Evolutionary conservation across 2,888 invertebrate genomes (phyloP), one percentile per base, ranked within the genome.

Genomic region (Leucoma salicis): DNA sequence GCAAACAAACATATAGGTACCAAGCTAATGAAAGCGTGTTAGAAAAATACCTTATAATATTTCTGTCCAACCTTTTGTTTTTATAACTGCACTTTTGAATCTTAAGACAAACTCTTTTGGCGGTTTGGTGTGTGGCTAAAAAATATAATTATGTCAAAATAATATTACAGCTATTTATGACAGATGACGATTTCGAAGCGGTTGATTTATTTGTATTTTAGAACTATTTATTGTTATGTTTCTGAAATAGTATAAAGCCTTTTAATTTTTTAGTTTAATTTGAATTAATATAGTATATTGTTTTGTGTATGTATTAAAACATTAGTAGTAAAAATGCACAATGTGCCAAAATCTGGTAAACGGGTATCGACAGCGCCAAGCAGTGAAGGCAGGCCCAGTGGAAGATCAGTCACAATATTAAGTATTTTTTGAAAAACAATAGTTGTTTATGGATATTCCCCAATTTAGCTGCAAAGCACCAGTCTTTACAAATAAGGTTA

Each of bases 241-340:
- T 51, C 27, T 15, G 42, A 36, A 14, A 32, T 49, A 40, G 35
- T 44, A 34, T 14, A 38, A 46, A 53, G 48, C 40, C 42, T 27
- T 39, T n/a, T n/a, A 31, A 8, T 46, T 61, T 53, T 46, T 41
- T 12, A 32, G 11, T 10, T 50, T 37, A 25, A 32, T 33, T 37
- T 43, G 37, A 21, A 33, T 35, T 35, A 14, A 14, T 11, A 6
- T 39, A n/a, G n/a, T 35, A 39, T 39, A 46, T 44, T 12, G 18
- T 25, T 27, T 2, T 34, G 24, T 29, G 14, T 33, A 8, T 29
- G 11, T 34, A 14, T 12, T 39, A 11, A 14, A 40, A 14, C 31
- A 42, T 12, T 29, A 2, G n/a, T 2, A 14, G 8, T 6, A 13
- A 12, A 29, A 12, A 29, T 29, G 27, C 11, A 11, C 8, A 27